phyloP scores from a whole-genome alignment of 2,113 vertebrate genomes.

The Vidua chalybeata region DNA sequence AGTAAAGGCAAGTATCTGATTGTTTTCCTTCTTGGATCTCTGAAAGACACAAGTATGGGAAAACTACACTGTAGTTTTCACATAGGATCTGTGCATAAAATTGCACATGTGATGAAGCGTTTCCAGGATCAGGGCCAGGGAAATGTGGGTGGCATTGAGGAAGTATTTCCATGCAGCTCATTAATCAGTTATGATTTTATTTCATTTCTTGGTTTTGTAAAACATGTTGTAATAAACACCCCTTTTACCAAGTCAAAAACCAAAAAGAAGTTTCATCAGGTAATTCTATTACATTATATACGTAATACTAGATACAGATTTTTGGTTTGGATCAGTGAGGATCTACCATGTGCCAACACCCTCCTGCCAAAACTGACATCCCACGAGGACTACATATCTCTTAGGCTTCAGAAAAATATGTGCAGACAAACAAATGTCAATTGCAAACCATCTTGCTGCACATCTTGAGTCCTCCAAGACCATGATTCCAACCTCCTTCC shows the following conservation, averaged over 20 bases:
- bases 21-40: background rate
- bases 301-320: slow-evolving; percentile 25
- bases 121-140: slow-evolving; percentile 65
- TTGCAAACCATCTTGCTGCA: background rate
- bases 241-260: slow-evolving; percentile 19
- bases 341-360: slow-evolving; percentile 1
- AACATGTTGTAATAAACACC: slow-evolving; percentile 60
- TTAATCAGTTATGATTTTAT: slow-evolving; percentile 64
- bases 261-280: slow-evolving; percentile 46
- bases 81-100: slow-evolving; percentile 52
- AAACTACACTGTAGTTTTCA: slow-evolving; percentile 50
- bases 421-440: slow-evolving; percentile 37
- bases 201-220: slow-evolving; percentile 54
- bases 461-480: background rate
- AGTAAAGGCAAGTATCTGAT: background rate
- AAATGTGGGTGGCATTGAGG: slow-evolving; percentile 67
- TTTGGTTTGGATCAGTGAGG: slow-evolving; percentile 21
- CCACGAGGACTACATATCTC: background rate
- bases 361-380: slow-evolving; percentile 54
- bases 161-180: slow-evolving; percentile 63
- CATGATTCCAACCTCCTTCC: background rate
- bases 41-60: slow-evolving; percentile 47
- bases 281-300: slow-evolving; percentile 51
- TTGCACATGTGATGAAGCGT: slow-evolving; percentile 60
- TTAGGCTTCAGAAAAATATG: slow-evolving; percentile 30